Base-by-base conservation (phyloP, 2,888 invertebrate species). In the Eupeodes latifasciatus region DNA sequence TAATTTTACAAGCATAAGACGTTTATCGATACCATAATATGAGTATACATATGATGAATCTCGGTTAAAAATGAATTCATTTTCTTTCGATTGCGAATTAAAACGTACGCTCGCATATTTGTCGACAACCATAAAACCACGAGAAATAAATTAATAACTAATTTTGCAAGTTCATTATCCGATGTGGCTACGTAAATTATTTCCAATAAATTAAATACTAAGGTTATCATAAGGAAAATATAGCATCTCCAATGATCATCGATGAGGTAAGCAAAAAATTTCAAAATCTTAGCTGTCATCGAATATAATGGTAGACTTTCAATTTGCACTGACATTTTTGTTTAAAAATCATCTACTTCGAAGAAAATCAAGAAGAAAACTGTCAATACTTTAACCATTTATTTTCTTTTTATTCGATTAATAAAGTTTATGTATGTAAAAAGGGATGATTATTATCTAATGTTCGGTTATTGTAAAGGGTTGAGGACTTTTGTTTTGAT, bases 171-270 rank as follows among this genome's bases (percentile, higher is more conserved):
- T 36, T 82, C 72, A 44, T 59, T 76, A 6, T 83, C 59, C 44
- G 87, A 71, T 5, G 51, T 19, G 5, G 75, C 49, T 1, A 87
- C 66, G 9, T 76, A 80, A 55, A 80, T 49, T 0, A 87, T 67
- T 72, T 83, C 66, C 11, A 72, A 76, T n/a, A 61, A 10, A 57
- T 82, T 83, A 9, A 87, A 72, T n/a, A 80, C 14, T 0, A 76
- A n/a, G 2, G 80, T 80, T 2, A 40, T n/a, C 0, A 40, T 27
- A 0, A 80, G 27, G 40, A 36, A 83, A 44, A 82, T 51, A 10
- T 87, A 87, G 49, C 80, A 83, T 36, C 87, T 59, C 87, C 87
- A 87, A 66, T 83, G 82, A 16, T 80, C 80, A n/a, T 80, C 87
- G 16, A 80, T 61, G 14, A 80, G 75, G 12, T 74, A 87, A 2